phyloP scores from a whole-genome alignment of 2,113 vertebrate genomes.

The Poecilia latipinna region DNA sequence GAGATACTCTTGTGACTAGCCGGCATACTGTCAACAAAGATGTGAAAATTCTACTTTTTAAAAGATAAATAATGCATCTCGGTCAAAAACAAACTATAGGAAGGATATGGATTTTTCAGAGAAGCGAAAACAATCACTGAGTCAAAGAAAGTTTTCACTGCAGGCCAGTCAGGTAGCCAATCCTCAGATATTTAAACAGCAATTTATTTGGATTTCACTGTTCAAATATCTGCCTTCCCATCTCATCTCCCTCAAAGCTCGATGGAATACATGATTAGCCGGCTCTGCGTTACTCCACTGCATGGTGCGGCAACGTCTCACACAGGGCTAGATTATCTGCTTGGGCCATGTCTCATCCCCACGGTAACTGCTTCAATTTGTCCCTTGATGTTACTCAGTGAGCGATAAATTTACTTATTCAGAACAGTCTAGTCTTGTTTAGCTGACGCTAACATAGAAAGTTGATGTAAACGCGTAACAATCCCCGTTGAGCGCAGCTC shows the following conservation, averaged over 20 bases:
- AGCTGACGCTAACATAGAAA: background rate
- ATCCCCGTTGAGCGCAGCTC: constrained; percentile 1
- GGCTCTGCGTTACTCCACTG: constrained; percentile 36
- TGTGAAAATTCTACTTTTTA: constrained; percentile 4
- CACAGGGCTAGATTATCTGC: constrained; percentile 44
- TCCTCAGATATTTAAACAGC: constrained; percentile 41
- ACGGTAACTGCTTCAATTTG: constrained; percentile 27
- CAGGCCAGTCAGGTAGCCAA: constrained; percentile 16
- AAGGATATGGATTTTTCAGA: background rate
- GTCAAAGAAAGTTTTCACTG: background rate
- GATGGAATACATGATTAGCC: constrained; percentile 46
- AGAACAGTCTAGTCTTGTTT: constrained; percentile 6
- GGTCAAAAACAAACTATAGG: background rate
- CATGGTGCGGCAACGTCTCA: constrained; percentile 26
- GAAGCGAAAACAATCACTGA: background rate
- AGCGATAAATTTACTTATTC: constrained; percentile 8
- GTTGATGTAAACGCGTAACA: background rate
- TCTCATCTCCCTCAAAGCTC: constrained; percentile 40
- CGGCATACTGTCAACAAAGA: background rate
- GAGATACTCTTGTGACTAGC: background rate
- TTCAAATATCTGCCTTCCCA: constrained; percentile 33
- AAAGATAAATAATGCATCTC: background rate
- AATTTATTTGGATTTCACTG: constrained; percentile 49
- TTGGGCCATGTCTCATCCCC: constrained; percentile 29
- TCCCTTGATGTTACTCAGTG: background rate